A percentile compares a stretch with the other conserved stretches of the same genome.
Evolutionary conservation across 2,797 vertebrate species (phyloP).

Genomic region (Poeciliopsis turneri): DNA sequence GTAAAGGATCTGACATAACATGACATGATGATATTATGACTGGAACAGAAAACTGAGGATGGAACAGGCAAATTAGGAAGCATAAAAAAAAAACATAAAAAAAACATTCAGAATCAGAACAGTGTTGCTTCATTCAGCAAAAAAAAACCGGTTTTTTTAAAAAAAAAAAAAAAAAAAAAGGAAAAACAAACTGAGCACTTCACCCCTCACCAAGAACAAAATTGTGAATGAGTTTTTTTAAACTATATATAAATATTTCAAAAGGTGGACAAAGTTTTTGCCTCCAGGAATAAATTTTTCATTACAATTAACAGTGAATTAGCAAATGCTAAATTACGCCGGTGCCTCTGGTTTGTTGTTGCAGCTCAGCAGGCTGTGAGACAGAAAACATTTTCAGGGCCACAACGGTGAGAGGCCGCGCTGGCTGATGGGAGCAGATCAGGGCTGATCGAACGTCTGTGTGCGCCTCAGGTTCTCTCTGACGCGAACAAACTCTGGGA

Average conservation of each 20-base stretch:
- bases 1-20: constrained; percentile 12
- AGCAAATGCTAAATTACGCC: constrained; percentile 6
- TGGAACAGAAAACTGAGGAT: constrained; percentile 18
- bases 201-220: constrained; percentile 17
- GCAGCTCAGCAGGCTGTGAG: constrained; percentile 29
- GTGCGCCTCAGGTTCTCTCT: constrained; percentile 81
- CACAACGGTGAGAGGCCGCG: constrained; percentile 59
- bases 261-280: constrained; percentile 6
- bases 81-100: constrained; percentile 42
- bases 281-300: constrained; percentile 3
- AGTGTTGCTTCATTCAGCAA: neutral
- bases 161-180: too few species aligned
- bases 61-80: constrained; percentile 9
- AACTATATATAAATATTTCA: neutral
- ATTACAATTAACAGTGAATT: constrained; percentile 6
- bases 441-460: constrained; percentile 59
- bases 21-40: constrained; percentile 8
- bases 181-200: constrained; percentile 7
- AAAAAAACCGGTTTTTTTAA: too few species aligned
- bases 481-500: constrained; percentile 82
- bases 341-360: constrained; percentile 11
- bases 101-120: constrained; percentile 27
- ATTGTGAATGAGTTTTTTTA: constrained; percentile 1
- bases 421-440: constrained; percentile 34
- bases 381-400: constrained; percentile 39